A percentile compares a stretch with the other conserved stretches of the same genome.
Evolutionary conservation across 2,888 invertebrate species (phyloP).

Genomic region (Orthosia incerta): DNA sequence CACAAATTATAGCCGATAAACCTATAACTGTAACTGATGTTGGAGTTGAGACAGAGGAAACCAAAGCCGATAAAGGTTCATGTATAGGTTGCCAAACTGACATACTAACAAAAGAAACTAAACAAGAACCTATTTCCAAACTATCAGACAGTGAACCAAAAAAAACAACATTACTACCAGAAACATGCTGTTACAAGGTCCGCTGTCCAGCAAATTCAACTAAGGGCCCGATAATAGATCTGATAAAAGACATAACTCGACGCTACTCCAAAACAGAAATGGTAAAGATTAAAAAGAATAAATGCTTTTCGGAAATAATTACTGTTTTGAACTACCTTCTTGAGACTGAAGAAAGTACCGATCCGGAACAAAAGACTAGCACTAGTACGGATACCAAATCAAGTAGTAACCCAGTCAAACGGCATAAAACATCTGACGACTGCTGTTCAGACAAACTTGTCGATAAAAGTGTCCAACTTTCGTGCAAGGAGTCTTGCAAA

Average conservation of each 20-base stretch:
- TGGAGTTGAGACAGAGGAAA: constrained; percentile 37
- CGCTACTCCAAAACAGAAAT: constrained; percentile 84
- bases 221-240: constrained; percentile 79
- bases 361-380: constrained; percentile 62
- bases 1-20: background rate
- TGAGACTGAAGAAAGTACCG: constrained; percentile 83
- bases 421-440: constrained; percentile 37
- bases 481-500: constrained; percentile 70
- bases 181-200: constrained; percentile 15
- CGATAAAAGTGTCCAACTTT: constrained; percentile 78
- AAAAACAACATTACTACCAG: background rate
- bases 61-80: background rate
- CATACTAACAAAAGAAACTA: background rate
- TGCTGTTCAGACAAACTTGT: constrained; percentile 61
- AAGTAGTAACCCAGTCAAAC: constrained; percentile 27
- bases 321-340: constrained; percentile 84
- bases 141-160: background rate
- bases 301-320: constrained; percentile 86
- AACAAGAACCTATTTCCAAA: background rate
- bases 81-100: constrained; percentile 48
- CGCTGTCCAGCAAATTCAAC: background rate
- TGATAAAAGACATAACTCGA: constrained; percentile 85
- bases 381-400: constrained; percentile 38
- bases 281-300: constrained; percentile 80
- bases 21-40: constrained; percentile 15